These are phyloP conservation scores for Varanus komodoensis DNA, from an alignment of 2,113 vertebrate genomes.

Conservation along the genomic window DNA sequence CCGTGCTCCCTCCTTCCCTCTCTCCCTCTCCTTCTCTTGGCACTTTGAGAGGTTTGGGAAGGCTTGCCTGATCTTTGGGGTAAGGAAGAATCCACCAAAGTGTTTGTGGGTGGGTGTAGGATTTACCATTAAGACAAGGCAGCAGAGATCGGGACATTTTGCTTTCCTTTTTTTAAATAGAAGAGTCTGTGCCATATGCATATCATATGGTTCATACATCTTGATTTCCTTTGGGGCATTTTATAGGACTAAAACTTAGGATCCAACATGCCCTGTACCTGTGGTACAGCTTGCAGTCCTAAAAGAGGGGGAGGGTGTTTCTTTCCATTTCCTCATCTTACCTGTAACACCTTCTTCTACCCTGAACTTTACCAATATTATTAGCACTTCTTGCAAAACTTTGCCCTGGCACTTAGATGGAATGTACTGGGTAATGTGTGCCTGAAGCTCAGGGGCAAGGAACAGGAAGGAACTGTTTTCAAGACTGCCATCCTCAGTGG, in stretches of 20 bases:
- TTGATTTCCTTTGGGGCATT: no score
- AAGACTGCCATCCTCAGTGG: no score
- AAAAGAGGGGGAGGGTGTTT: no score
- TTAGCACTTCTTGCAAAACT: not conserved
- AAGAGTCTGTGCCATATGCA: not conserved
- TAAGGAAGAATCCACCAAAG: not conserved
- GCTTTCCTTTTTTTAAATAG: not conserved
- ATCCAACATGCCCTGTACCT: no score
- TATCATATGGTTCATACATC: no score
- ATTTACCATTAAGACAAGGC: not conserved
- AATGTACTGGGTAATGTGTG: not conserved
- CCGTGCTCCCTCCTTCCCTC: not conserved
- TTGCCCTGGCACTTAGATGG: not conserved
- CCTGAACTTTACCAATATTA: not conserved
- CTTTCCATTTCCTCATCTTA: no score
- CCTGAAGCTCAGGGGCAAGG: not conserved
- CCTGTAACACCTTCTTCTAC: not conserved
- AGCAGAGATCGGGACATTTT: not conserved
- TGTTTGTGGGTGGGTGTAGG: not conserved
- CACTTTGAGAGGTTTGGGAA: not conserved
- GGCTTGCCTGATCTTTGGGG: not conserved
- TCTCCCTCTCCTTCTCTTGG: not conserved
- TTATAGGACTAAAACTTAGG: no score
- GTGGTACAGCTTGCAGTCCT: no score
- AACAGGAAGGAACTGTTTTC: not conserved